Conservation (phyloP, 2,888 invertebrate genomes). For the Dexiosoma caninum region DNA sequence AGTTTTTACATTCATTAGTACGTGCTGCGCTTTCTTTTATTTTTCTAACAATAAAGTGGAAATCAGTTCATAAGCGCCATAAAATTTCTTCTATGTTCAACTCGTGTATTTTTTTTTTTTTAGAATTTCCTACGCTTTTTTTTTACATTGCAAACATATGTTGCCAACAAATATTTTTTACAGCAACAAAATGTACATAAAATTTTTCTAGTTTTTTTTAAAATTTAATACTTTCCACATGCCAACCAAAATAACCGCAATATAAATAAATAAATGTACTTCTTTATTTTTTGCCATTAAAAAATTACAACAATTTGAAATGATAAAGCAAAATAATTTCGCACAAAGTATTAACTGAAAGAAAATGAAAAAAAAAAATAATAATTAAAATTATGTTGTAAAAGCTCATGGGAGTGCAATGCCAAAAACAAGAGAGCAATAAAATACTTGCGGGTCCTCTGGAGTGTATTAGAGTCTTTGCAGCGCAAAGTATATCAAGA, state of each 20-base stretch:
- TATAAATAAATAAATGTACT: constrained; percentile 43
- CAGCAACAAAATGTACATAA: background rate
- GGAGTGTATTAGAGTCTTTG: background rate
- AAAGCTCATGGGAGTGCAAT: background rate
- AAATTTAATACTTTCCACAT: constrained; percentile 24
- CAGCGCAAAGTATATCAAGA: background rate
- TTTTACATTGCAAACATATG: constrained; percentile 33
- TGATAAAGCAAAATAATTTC: constrained; percentile 22
- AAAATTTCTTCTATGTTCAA: background rate
- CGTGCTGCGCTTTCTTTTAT: no score
- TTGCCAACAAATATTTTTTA: constrained; percentile 34
- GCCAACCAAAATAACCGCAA: constrained; percentile 51
- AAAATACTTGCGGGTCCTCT: background rate
- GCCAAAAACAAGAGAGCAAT: constrained; percentile 19
- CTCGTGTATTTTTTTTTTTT: background rate
- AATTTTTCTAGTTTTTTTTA: no score
- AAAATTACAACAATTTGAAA: constrained; percentile 33
- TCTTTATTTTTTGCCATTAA: constrained; percentile 2
- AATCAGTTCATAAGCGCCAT: constrained; percentile 28
- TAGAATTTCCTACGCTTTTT: no score
- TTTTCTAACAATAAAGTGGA: constrained; percentile 22
- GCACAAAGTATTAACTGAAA: background rate
- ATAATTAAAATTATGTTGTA: background rate
- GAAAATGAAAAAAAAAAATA: background rate
- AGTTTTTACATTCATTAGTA: no score